Percentiles rank a stretch among this genome's conserved stretches.
Conservation (phyloP, 1,140 invertebrate species). For the Psix sp. region DNA sequence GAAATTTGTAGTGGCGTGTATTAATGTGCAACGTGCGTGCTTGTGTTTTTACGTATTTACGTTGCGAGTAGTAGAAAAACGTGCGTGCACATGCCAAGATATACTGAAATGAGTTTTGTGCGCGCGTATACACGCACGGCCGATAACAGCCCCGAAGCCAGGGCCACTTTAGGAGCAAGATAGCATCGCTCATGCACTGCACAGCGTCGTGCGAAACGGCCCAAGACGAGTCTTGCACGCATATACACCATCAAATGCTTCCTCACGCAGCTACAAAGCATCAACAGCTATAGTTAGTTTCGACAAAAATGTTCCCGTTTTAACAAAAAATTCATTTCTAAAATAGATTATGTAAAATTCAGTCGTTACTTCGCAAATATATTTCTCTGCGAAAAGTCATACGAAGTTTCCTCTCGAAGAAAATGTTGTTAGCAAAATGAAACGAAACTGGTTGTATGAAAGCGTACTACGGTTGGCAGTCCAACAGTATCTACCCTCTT, state of each 20-base stretch:
- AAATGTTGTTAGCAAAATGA: no score
- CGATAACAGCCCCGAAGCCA: conserved; percentile 49
- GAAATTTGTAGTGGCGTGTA: conserved; percentile 9
- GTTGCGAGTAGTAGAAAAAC: conserved; percentile 34
- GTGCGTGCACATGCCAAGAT: conserved; percentile 43
- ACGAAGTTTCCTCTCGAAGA: no score
- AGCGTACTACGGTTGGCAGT: conserved; percentile 12
- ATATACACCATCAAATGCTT: conserved; percentile 44
- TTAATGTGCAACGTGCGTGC: conserved; percentile 23
- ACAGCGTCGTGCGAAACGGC: conserved; percentile 48
- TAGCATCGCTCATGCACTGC: conserved; percentile 38
- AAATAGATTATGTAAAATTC: no score
- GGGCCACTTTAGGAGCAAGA: conserved; percentile 48
- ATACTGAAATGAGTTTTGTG: conserved; percentile 33
- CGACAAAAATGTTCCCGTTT: neutral
- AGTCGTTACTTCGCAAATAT: no score
- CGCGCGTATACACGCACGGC: conserved; percentile 46
- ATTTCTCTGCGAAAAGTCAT: no score
- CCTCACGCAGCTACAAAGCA: conserved; percentile 29
- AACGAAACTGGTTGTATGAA: no score
- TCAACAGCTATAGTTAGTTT: no score
- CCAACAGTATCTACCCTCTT: conserved; percentile 15
- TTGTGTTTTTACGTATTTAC: conserved; percentile 3
- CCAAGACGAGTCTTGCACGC: conserved; percentile 49
- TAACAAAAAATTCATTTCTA: no score